Conservation (phyloP, 1,140 invertebrate genomes). For the Pogonomyrmex barbatus region DNA sequence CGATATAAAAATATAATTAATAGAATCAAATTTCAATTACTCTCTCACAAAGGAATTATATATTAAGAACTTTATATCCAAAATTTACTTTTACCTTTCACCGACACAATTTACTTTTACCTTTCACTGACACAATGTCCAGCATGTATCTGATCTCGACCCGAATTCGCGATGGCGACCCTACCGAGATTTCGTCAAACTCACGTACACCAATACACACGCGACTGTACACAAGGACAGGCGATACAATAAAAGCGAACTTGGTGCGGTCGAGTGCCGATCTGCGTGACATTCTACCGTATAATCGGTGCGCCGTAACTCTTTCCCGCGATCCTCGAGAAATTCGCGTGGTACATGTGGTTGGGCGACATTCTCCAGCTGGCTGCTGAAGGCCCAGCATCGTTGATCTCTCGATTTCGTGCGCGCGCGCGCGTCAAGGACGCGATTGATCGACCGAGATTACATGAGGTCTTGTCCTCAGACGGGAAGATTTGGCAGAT, state of each 20-base stretch:
- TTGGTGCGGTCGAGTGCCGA: constrained; percentile 16
- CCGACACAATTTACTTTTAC: constrained; percentile 45
- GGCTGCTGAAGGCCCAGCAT: constrained; percentile 40
- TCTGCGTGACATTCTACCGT: constrained; percentile 38
- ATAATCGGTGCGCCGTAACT: constrained; percentile 49
- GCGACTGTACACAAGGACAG: not conserved
- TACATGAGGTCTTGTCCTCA: constrained; percentile 45
- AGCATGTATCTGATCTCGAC: constrained; percentile 39
- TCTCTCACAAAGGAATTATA: not conserved
- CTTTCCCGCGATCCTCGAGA: constrained; percentile 41
- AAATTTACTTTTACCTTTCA: constrained; percentile 54
- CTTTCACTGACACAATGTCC: constrained; percentile 34
- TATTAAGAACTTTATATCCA: not conserved
- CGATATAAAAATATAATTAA: not conserved
- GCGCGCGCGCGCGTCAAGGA: constrained; percentile 26
- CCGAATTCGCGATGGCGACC: constrained; percentile 50
- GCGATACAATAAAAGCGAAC: constrained; percentile 26
- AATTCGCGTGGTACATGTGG: constrained; percentile 47
- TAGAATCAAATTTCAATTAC: not conserved
- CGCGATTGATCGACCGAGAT: constrained; percentile 23
- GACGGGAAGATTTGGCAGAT: constrained; percentile 25
- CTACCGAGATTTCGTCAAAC: constrained; percentile 41
- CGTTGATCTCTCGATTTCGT: constrained; percentile 40
- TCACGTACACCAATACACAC: not conserved
- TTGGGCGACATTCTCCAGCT: constrained; percentile 48